Base-by-base conservation (phyloP, 2,113 vertebrate species). In the Periophthalmus modestus region DNA sequence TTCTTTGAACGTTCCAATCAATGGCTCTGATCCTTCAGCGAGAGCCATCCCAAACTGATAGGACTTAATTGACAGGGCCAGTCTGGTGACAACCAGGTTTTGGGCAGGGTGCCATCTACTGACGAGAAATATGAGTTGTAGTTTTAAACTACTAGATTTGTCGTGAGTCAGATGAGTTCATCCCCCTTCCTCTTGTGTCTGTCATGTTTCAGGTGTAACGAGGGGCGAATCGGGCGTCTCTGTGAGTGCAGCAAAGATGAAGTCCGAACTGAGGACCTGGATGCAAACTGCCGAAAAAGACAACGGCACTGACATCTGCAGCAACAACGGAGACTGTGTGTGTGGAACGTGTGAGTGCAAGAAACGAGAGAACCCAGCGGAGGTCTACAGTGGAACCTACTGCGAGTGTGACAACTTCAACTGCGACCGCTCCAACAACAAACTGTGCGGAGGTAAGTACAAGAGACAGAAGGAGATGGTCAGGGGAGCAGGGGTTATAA, bases 231-330 rank as follows among this genome's bases (percentile, higher is more conserved):
- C 10, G 97, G 98, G 14, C 94, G 95, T 0, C 78, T 90, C 0
- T 99, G 98, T 66, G 98, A 99, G 89, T 99, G 98, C 75, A 98
- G 96, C 88, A 98, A 95, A 18, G 96, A 99, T 23, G 96, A 99
- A 79, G 95, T 98, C 2, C 95, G 95, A 47, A 96, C 95, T 16
- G 96, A 98, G 66, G 97, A 99, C 73, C 93, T 99, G 95, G 96
- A 99, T 11, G 96, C 95, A 39, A 97, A 96, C 92, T 99, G 98
- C 87, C 92, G 96, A 61, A 95, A 2, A 95, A 50, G 95, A 96
- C 82, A 99, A 99, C 81, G 95, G 96, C 19, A 97, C 97, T 0
- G 96, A 97, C 52, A 97, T 98, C 87, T 99, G 98, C 66, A 98
- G 96, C 81, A 98, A 97, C 92, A 97, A 96, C 1, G 98, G 98